Base-by-base conservation (phyloP, 1,140 invertebrate species). In the Andricus grossulariae region DNA sequence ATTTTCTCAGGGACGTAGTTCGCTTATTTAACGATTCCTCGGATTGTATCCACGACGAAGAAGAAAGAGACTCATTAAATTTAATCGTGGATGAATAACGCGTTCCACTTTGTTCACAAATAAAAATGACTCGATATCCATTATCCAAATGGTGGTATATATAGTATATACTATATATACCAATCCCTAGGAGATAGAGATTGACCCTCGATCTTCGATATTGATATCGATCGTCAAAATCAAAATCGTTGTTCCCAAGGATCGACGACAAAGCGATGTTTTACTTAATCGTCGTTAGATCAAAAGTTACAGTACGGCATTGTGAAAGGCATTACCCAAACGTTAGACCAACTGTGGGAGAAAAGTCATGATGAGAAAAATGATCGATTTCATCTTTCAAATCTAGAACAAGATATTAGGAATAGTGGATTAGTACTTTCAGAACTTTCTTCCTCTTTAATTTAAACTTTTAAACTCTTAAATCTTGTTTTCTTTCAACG, bases 331-430 rank as follows among this genome's bases (percentile, higher is more conserved):
- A 66, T 66, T 66, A 66, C 60, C 21, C 32, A 66, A 66, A 66
- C 25, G 15, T 66, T 45, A 32, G 60, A 66, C 39, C 57, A 66
- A 66, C 21, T 66, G 57, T 39, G 25, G n/a, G n/a, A 66, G 57
- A 66, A 66, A 66, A 66, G 60, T 66, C 60, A 66, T 66, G 60
- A 21, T 66, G 60, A 66, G 60, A 66, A 66, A 66, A 66, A 10
- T 66, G 60, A 66, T 25, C 32, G 32, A n/a, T 15, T 60, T 3
- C 16, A 32, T 60, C 13, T 15, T 16, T 4, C 7, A 15, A 66
- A 66, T 45, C 15, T 13, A 66, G 21, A 54, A 54, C 52, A 10
- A 10, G 52, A n/a, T 18, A 19, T 54, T 10, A 25, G 25, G 39
- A 66, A 45, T 39, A 4, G 32, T 66, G 15, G 32, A 16, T 39